Evolutionary conservation across 2,888 invertebrate genomes (phyloP).

Genomic region (Deilephila porcellus): DNA sequence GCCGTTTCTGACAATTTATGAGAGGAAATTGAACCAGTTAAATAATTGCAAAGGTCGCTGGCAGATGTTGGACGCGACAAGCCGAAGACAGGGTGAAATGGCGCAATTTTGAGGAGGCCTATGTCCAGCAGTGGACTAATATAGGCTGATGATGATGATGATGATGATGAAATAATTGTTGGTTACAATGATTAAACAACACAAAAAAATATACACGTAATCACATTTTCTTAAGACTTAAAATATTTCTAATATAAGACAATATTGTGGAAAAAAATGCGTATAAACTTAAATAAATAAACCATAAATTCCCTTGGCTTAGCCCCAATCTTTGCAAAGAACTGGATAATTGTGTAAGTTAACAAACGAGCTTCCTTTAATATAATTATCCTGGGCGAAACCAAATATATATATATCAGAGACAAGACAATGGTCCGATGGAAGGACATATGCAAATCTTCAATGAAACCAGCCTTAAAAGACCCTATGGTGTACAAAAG

Average conservation of each 20-base stretch:
- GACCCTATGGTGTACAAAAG: slow-evolving; percentile 46
- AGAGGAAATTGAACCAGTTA: no score
- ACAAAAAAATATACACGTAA: neutral
- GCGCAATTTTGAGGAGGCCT: no score
- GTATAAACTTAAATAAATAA: neutral
- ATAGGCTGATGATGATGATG: no score
- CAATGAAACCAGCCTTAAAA: slow-evolving; percentile 50
- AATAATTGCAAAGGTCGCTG: no score
- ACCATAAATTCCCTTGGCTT: neutral
- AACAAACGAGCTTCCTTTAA: slow-evolving; percentile 51
- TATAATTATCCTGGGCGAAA: slow-evolving; percentile 53
- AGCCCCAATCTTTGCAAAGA: slow-evolving; percentile 21
- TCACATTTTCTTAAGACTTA: no score
- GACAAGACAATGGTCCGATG: slow-evolving; percentile 64
- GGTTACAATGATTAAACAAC: neutral
- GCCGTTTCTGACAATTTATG: no score
- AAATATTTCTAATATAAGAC: no score
- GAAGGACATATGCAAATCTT: slow-evolving; percentile 71
- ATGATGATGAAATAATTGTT: no score
- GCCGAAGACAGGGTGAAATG: no score
- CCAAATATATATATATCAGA: slow-evolving; percentile 60
- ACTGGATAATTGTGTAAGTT: slow-evolving; percentile 42
- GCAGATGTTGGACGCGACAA: no score
- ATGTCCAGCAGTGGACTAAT: no score
- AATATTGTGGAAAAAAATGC: no score